Evolutionary conservation across 2,113 vertebrate genomes (phyloP), one percentile per base, ranked within the genome.

Genomic region (Lepus europaeus): DNA sequence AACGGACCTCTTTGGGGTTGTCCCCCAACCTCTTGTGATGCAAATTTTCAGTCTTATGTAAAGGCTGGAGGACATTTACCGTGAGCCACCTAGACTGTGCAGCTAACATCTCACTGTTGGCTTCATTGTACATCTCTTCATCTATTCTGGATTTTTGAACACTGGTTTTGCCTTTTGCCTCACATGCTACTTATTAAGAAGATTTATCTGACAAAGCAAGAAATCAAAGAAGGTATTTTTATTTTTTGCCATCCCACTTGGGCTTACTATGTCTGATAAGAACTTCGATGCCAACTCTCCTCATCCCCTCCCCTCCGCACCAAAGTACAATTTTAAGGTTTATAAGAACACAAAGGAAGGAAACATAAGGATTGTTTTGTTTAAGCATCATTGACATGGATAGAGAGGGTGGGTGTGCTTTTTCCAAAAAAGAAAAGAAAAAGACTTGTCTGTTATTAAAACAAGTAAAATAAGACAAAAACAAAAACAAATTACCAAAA

Each of bases 101-200:
- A 72, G 49, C 31, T 72, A 56, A n/a, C 9, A 3, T 66, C 56
- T 49, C 56, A 63, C 2, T 51, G 39, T 82, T 69, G 27, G 39
- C 63, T 77, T 86, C 39, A 22, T 53, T 13, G 27, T 7, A 31
- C 0, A 5, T 56, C 11, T 76, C 20, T 91, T 29, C n/a, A 49
- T 16, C 14, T 45, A 6, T 14, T 72, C 7, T 53, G 49, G 19
- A 61, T 81, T 83, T 14, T 81, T 77, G 20, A 20, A 51, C 72
- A 73, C 11, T 56, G 33, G 20, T 9, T 90, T 90, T 79, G 27
- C 53, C 33, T 89, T 84, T 64, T 72, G 20, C 27, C 36, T 84
- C 82, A 23, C 29, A 13, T 59, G 49, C 22, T 84, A 63, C 45
- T 93, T 91, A 81, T 68, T 69, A 91, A 92, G 59, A 74, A 83